Evolutionary conservation across 1,140 invertebrate species (phyloP).

Genomic region (Drosophila melanica): DNA sequence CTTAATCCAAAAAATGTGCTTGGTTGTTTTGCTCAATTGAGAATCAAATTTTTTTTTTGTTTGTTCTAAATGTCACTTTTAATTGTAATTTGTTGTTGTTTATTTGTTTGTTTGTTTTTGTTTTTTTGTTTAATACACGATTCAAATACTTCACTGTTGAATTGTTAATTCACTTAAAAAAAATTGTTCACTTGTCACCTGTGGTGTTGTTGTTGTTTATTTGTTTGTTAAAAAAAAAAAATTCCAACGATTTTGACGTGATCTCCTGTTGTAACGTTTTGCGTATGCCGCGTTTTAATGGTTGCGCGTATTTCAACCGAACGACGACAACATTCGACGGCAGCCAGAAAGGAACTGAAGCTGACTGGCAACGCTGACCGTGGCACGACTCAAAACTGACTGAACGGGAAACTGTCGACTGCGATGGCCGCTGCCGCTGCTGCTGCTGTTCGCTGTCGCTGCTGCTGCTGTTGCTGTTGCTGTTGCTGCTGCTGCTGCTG

Average conservation of each 20-base stretch:
- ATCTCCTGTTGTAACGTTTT: conserved; percentile 22
- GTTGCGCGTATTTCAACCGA: conserved; percentile 63
- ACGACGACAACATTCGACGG: conserved; percentile 82
- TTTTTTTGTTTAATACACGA: conserved; percentile 31
- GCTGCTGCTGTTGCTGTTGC: too few species aligned
- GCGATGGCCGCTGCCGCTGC: conserved; percentile 43
- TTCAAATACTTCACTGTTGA: conserved; percentile 39
- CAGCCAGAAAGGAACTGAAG: conserved; percentile 83
- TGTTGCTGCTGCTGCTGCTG: conserved; percentile 33
- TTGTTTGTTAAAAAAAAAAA: background rate
- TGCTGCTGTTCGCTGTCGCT: conserved; percentile 11
- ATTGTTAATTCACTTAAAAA: conserved; percentile 6
- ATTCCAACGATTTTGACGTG: conserved; percentile 30
- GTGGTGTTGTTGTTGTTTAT: background rate
- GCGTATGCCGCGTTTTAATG: conserved; percentile 30
- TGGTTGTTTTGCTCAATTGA: conserved; percentile 42
- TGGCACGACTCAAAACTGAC: conserved; percentile 70
- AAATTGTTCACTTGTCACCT: background rate
- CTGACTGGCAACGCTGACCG: conserved; percentile 61
- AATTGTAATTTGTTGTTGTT: conserved; percentile 21
- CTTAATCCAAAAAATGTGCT: conserved; percentile 76
- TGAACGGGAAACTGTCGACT: conserved; percentile 62
- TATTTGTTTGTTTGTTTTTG: conserved; percentile 13
- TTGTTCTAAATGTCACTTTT: conserved; percentile 33
- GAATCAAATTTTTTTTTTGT: conserved; percentile 28